Conservation (phyloP, 2,113 vertebrate genomes). For the Anseranas semipalmata region DNA sequence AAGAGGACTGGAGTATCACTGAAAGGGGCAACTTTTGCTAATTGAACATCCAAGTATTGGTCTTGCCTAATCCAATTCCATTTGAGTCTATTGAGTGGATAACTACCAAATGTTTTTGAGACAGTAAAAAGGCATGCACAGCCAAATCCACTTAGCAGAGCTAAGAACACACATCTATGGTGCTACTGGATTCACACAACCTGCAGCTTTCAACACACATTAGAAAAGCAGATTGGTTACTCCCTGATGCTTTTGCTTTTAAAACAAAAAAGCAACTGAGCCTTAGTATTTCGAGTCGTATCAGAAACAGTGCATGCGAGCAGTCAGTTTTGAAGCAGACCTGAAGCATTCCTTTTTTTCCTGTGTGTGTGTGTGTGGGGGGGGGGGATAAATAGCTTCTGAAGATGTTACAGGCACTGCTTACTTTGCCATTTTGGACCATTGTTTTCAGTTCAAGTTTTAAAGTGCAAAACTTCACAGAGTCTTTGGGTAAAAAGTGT, state of each 20-base stretch:
- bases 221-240: not conserved
- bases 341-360: not conserved
- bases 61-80: not conserved
- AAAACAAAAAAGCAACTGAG: not conserved
- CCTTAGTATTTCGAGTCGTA: accelerated
- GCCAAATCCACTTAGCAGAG: not conserved
- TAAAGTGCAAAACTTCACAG: constrained; percentile 55
- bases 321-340: not conserved
- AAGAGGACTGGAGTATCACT: not conserved
- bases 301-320: not conserved
- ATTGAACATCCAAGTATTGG: not conserved
- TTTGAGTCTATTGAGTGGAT: not conserved
- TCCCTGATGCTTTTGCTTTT: not conserved
- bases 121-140: not conserved
- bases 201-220: not conserved
- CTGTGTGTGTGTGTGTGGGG: too few species aligned
- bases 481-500: constrained; percentile 50
- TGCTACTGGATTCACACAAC: not conserved
- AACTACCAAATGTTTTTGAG: not conserved
- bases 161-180: not conserved
- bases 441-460: not conserved
- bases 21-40: not conserved
- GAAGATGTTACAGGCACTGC: constrained; percentile 24
- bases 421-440: not conserved
- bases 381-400: not conserved